Conservation (phyloP, 2,888 invertebrate species). For the Piscicola geometra region DNA sequence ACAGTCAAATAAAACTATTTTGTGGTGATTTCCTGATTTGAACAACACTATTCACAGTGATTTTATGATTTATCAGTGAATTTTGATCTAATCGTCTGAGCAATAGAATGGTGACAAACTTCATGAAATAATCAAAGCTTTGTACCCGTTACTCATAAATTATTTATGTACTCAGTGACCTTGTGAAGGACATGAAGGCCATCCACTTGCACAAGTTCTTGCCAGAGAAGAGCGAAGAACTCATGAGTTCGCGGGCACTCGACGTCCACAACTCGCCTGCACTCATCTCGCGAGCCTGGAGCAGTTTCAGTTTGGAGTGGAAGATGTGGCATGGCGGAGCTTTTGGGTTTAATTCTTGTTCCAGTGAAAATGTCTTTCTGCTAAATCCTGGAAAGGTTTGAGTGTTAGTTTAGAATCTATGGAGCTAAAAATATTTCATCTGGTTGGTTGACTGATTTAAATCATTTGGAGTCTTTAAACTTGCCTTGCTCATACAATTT, state of each 20-base stretch:
- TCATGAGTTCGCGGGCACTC: slow-evolving; percentile 78
- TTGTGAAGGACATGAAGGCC: slow-evolving; percentile 81
- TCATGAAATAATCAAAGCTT: not conserved
- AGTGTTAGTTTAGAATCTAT: too few relatives aligned
- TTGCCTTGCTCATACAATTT: slow-evolving; percentile 70
- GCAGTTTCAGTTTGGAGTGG: slow-evolving; percentile 67
- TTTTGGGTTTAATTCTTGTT: slow-evolving; percentile 62
- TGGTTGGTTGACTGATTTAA: not conserved
- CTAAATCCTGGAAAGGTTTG: slow-evolving; percentile 62
- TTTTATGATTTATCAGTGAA: too few relatives aligned
- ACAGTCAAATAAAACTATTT: too few relatives aligned
- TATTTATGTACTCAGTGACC: slow-evolving; percentile 46
- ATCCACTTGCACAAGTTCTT: slow-evolving; percentile 71
- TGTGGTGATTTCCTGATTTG: too few relatives aligned
- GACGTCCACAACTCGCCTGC: slow-evolving; percentile 78
- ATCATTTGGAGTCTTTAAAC: too few relatives aligned
- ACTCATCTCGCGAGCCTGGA: slow-evolving; percentile 68
- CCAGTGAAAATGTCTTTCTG: slow-evolving; percentile 75
- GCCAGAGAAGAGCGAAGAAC: slow-evolving; percentile 57
- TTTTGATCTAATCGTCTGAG: too few relatives aligned
- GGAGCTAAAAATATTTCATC: too few relatives aligned
- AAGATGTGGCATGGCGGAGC: slow-evolving; percentile 68
- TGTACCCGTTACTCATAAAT: slow-evolving; percentile 23
- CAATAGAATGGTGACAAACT: too few relatives aligned
- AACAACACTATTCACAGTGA: too few relatives aligned